Base-by-base conservation (phyloP, 2,888 invertebrate genomes). In the Elegia similella region DNA sequence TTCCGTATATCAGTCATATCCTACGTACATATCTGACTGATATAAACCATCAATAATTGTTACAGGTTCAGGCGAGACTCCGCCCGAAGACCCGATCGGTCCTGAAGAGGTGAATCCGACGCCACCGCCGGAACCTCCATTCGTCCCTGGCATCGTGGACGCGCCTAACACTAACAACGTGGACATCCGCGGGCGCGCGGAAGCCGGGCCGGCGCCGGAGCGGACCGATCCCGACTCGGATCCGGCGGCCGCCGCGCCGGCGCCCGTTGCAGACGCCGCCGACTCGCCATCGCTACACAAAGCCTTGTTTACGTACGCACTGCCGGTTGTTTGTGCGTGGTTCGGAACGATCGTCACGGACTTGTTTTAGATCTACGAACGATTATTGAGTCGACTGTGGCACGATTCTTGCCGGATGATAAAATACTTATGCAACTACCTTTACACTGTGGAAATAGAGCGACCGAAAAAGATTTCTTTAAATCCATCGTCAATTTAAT, bases 281-380 rank as follows among this genome's bases (percentile, higher is more conserved):
- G 82, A 86, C 2, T 69, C 82, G 1, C 92, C 88, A 59, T 92
- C 94, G 12, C 80, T 95, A 3, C 92, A 93, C 10, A 92, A 92
- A 63, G 95, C 95, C 29, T 84, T 97, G 52, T 90, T 95, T 70
- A 93, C 95, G 52, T 96, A 96, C 86, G 93, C 97, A 62, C 87
- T 97, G 78, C 96, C 97, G 3, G 94, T 97, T 44, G 95, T 95
- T 68, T 94, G 97, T 84, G 95, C 96, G 76, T 97, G 96, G 96
- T 95, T 97, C 86, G 96, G 96, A 59, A 94, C 95, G 64, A 95
- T 96, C 72, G 94, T 96, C 82, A 94, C 95, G 74, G 96, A 96
- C 84, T 93, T 96, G 89, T 95, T 96, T 93, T 96, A 95, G 95
- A 57, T 15, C 42, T 42, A n/a, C 5, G 23, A 3, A n/a, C 30